Base-by-base conservation (phyloP, 2,113 vertebrate genomes). In the Dipodomys spectabilis region DNA sequence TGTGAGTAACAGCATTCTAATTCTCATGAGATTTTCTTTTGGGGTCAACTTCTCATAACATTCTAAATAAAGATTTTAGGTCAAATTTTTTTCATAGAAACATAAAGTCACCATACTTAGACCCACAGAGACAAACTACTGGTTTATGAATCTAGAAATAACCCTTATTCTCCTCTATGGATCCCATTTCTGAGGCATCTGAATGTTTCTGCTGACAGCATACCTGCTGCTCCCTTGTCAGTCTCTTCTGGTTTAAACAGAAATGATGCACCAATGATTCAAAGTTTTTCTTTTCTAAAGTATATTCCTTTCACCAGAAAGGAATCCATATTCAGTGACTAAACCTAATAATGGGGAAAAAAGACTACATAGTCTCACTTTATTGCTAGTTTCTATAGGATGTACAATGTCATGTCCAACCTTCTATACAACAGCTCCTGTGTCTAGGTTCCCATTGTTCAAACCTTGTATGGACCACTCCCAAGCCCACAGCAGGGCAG, bases 21-120 rank as follows among this genome's bases (percentile, higher is more conserved):
- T 82, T 88, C 80, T 95, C 88, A 81, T 77, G 86, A 95, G 92
- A 92, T 91, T 94, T 88, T 88, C 53, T 77, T 64, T 74, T 71
- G 19, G 39, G 62, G 79, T 96, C 91, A 97, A 77, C 92, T 97
- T 96, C 94, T 96, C 89, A 96, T 79, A 97, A 84, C 82, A 93
- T 94, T 44, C 67, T 88, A 90, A 95, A 80, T 89, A 91, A 92
- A 91, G 72, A 92, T 73, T 92, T 95, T 92, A 88, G 90, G 75
- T 92, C 88, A 95, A 95, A 6, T 90, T 91, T 18, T 74, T 77
- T 93, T 94, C 44, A 74, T 39, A 94, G 73, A 89, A 71, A 81
- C 64, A 39, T 71, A 75, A 81, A 67, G 73, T 82, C 30, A 71
- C 6, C 62, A 78, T 53, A 6, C 71, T 90, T 92, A 49, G 49